Evolutionary conservation across 2,888 invertebrate genomes (phyloP).

Genomic region (Ormyrus labotus): DNA sequence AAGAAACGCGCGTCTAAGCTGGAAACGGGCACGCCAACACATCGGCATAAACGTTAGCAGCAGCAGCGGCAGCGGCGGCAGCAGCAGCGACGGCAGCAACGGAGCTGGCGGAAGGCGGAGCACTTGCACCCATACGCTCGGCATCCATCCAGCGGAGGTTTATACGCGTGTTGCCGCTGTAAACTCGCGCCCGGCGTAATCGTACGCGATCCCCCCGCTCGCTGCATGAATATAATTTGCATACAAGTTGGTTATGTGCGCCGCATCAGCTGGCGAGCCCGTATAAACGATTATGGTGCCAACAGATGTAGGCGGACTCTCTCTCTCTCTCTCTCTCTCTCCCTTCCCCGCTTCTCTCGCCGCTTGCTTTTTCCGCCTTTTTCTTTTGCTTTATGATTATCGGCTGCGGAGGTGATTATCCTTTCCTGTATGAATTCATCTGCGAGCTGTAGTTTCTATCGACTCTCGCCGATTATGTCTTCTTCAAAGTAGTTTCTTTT

Average conservation of each 20-base stretch:
- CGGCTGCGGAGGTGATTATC: conserved; percentile 7
- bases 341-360: too few relatives aligned
- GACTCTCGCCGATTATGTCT: too few relatives aligned
- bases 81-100: neutral
- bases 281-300: conserved; percentile 75
- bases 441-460: too few relatives aligned
- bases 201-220: conserved; percentile 52
- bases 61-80: neutral
- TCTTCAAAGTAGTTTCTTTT: too few relatives aligned
- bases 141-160: conserved; percentile 70
- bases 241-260: conserved; percentile 72
- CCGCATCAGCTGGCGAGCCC: conserved; percentile 74
- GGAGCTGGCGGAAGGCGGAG: neutral
- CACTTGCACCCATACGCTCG: conserved; percentile 59
- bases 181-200: conserved; percentile 69
- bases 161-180: conserved; percentile 75
- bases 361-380: too few relatives aligned
- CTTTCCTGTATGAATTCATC: too few relatives aligned
- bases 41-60: conserved; percentile 29
- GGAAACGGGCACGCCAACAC: neutral
- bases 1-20: too few relatives aligned
- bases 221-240: conserved; percentile 76
- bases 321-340: conserved; percentile 7
- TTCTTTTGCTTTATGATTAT: too few relatives aligned
- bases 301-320: conserved; percentile 74